Evolutionary conservation across 2,113 vertebrate species (phyloP), one percentile per base, ranked within the genome.

Genomic region (Micronycteris hirsuta): DNA sequence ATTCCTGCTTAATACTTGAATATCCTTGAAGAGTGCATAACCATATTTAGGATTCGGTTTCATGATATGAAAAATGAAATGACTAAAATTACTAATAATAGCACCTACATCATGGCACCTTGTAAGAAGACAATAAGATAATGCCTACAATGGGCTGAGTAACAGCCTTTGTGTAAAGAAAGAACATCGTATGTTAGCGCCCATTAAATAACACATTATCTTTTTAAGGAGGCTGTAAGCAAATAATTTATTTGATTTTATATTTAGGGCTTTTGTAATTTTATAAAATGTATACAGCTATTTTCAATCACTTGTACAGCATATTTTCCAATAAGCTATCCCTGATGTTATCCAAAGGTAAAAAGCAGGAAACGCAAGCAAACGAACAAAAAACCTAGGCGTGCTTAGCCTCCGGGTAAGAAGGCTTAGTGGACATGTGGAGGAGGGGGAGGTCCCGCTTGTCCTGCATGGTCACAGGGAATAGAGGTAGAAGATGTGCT

Each of bases 61-160:
- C 38, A 86, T 94, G 41, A 84, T 67, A n/a, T 80, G 65, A 33
- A 95, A 83, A 94, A 52, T 91, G 41, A 96, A 93, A 80, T 93
- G 91, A 89, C 61, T 28, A n/a, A 94, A 94, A 58, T 87, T 41
- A 65, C 54, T 88, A 86, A 73, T 89, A 93, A 92, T 67, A 78
- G 31, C 12, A 13, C 36, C 86, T 87, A 13, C 33, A 47, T 28
- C 14, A 4, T 83, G 89, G 56, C 26, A 33, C 68, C 67, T 91
- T 58, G 19, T 58, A 89, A 52, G 54, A 16, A 61, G 43, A 8
- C 54, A 90, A 22, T 61, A 74, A 77, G 65, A 73, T 67, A 71
- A 89, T 92, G 28, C n/a, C 26, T 88, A 5, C 19, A 68, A 28
- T 74, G 82, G 70, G 22, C 41, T 63, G 41, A 68, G 10, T 56